Base-by-base conservation (phyloP, 1,140 invertebrate species). In the Pseudobourletiella spinata region DNA sequence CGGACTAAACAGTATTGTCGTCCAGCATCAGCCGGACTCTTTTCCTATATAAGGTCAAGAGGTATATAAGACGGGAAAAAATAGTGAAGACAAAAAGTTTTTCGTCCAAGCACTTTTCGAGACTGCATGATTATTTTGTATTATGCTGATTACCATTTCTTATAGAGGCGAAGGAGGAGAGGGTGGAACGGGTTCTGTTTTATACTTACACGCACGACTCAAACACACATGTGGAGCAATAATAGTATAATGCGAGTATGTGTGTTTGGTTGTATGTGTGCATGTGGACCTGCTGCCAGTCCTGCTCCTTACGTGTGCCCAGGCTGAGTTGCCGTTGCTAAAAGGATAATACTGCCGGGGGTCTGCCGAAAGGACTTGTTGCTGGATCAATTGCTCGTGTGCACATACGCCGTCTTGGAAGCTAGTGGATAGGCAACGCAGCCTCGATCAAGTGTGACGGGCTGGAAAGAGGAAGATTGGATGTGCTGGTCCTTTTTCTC, bases 291-390 rank as follows among this genome's bases (percentile, higher is more conserved):
- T 59, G 57, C 44, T 59, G 57, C 57, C 57, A 59, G 57, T 30
- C 44, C 55, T 48, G 42, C 57, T 59, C 51, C 57, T 46, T 59
- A 26, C 57, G 57, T 59, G 57, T 59, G 57, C 57, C 57, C 44
- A 29, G 57, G 57, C 57, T 39, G 43, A 54, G 30, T 54, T 8
- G 50, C 50, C 24, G 28, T 52, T 52, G 50, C 28, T 52, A 26
- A 8, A 20, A 52, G 8, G 20, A 22, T 4, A 52, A 52, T 20
- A 8, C 15, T 39, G 32, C 32, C 32, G 32, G n/a, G n/a, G n/a
- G n/a, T 18, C 15, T 39, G 32, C 32, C 32, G 32, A 39, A 39
- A 39, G n/a, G n/a, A 48, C 44, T 48, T 22, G 26, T 54, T 39
- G 32, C 32, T 39, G 32, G 32, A 39, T 39, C 32, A 39, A 8